Evolutionary conservation across 2,888 invertebrate species (phyloP).

Genomic region (Scaptodrosophila latifasciaeformis): DNA sequence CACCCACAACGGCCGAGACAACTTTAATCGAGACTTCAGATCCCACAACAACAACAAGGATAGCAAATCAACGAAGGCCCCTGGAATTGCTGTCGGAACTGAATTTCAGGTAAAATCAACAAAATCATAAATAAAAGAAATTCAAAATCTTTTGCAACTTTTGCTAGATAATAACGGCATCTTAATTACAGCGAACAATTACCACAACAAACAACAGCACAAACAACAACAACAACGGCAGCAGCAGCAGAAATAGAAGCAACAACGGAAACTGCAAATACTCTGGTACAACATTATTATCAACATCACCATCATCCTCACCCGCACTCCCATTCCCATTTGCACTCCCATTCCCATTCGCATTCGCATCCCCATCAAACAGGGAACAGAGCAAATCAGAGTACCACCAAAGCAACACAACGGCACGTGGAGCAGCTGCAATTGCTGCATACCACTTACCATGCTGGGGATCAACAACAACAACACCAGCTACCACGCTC

Average conservation of each 20-base stretch:
- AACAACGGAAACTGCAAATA: conserved; percentile 10
- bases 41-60: conserved; percentile 7
- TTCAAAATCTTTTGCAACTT: background rate
- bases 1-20: conserved; percentile 43
- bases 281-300: conserved; percentile 47
- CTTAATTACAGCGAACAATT: conserved; percentile 34
- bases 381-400: conserved; percentile 13
- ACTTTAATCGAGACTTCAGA: conserved; percentile 57
- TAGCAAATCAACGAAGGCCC: conserved; percentile 27
- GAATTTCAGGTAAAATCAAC: conserved; percentile 52
- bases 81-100: conserved; percentile 53
- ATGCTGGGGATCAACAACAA: conserved; percentile 32
- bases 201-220: conserved; percentile 21
- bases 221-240: conserved; percentile 11
- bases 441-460: conserved; percentile 43
- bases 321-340: too few species aligned
- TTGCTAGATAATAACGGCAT: too few species aligned
- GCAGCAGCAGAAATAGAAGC: background rate
- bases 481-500: conserved; percentile 65
- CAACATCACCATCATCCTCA: conserved; percentile 21
- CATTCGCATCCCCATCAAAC: conserved; percentile 22
- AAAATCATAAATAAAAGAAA: conserved; percentile 16
- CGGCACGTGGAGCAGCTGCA: conserved; percentile 59
- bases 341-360: too few species aligned
- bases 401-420: conserved; percentile 29